phyloP scores from a whole-genome alignment of 1,140 invertebrate genomes.

The Drosophila suzukii region DNA sequence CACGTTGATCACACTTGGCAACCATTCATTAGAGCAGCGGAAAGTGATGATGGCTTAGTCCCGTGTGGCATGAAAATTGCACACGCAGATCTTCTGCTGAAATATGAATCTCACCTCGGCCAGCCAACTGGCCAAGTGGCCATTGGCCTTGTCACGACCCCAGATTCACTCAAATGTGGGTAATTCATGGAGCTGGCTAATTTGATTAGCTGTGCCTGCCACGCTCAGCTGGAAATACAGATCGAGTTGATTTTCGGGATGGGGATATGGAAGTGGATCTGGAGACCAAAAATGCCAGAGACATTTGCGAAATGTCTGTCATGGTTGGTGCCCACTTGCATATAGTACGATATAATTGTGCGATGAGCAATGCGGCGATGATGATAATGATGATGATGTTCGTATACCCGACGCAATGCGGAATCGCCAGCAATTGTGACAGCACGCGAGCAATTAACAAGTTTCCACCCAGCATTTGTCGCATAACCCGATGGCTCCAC shows the following conservation, averaged over 20 bases:
- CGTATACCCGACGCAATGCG: conserved; percentile 37
- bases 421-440: conserved; percentile 72
- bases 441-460: conserved; percentile 76
- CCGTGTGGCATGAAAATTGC: conserved; percentile 35
- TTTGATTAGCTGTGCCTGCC: conserved; percentile 66
- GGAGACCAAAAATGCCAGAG: conserved; percentile 5
- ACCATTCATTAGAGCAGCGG: neutral
- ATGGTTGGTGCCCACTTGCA: conserved; percentile 21
- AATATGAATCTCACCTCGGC: conserved; percentile 33
- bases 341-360: conserved; percentile 6
- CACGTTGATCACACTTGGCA: conserved; percentile 13
- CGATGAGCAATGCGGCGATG: conserved; percentile 14
- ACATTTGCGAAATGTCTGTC: conserved; percentile 52
- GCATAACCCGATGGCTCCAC: conserved; percentile 30
- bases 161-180: conserved; percentile 55
- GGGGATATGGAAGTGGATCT: neutral
- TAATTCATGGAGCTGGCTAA: conserved; percentile 54
- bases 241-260: neutral
- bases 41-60: conserved; percentile 29
- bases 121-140: conserved; percentile 11
- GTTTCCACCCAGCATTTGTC: conserved; percentile 55
- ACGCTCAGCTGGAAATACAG: conserved; percentile 1
- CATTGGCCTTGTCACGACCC: conserved; percentile 42
- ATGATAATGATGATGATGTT: conserved; percentile 9
- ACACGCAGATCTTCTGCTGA: neutral